phyloP scores from a whole-genome alignment of 2,113 vertebrate genomes.

The Etheostoma spectabile region DNA sequence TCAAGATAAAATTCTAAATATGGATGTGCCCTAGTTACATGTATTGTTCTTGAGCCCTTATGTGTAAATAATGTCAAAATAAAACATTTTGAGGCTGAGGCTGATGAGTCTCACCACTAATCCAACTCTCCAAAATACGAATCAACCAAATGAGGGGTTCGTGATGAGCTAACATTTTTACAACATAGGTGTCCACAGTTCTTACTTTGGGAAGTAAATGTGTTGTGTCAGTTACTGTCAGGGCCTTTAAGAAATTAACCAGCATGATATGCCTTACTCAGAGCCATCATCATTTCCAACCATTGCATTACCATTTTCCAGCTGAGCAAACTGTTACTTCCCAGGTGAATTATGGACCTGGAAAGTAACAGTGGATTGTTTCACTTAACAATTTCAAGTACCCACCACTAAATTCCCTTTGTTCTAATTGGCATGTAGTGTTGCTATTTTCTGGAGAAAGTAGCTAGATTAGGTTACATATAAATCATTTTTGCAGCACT shows the following conservation, averaged over 20 bases:
- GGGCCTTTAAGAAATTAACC: neutral
- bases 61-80: neutral
- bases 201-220: neutral
- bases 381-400: neutral
- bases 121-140: neutral
- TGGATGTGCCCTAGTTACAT: neutral
- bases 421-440: slow-evolving; percentile 4
- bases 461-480: slow-evolving; percentile 16
- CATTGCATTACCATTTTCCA: neutral
- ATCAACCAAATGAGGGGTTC: neutral
- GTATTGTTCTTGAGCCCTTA: neutral
- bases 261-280: neutral
- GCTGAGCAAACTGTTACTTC: neutral
- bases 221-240: neutral
- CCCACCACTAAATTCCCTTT: neutral
- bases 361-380: neutral
- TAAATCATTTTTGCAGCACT: slow-evolving; percentile 2
- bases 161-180: neutral
- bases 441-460: slow-evolving; percentile 25
- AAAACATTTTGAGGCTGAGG: neutral
- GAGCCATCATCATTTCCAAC: neutral
- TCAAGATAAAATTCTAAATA: neutral
- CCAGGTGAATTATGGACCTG: neutral
- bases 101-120: neutral
- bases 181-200: neutral